These are phyloP conservation scores for Microcebus murinus DNA, from an alignment of 2,113 vertebrate genomes.

Conservation along the genomic window DNA sequence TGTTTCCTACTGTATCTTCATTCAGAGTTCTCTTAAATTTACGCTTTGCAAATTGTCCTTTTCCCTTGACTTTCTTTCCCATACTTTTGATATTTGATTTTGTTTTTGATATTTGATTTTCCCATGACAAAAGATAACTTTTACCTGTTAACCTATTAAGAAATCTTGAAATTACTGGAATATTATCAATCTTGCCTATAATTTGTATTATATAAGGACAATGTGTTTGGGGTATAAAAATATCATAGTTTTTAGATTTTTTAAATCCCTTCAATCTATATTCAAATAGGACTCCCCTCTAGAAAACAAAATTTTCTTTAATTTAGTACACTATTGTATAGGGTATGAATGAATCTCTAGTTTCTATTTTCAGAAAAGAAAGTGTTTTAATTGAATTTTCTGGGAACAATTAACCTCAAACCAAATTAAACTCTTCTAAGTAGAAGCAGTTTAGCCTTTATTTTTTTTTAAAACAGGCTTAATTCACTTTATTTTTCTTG, in stretches of 20 bases:
- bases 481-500: too few relatives aligned
- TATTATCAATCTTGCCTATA: not conserved
- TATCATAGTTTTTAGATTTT: not conserved
- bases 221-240: not conserved
- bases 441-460: not conserved
- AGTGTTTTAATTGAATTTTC: slow-evolving; percentile 33
- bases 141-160: not conserved
- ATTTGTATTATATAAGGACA: slow-evolving; percentile 29
- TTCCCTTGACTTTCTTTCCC: not conserved
- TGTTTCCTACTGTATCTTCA: not conserved
- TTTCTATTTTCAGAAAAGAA: slow-evolving; percentile 10
- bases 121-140: not conserved
- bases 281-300: not conserved
- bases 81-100: not conserved
- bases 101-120: not conserved
- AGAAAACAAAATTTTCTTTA: not conserved
- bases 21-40: not conserved
- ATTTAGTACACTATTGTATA: not conserved
- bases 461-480: not conserved
- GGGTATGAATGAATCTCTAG: not conserved
- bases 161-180: not conserved
- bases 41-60: not conserved
- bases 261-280: not conserved
- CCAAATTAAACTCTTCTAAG: not conserved
- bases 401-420: not conserved